phyloP scores from a whole-genome alignment of 2,113 vertebrate genomes.

The Bungarus multicinctus region DNA sequence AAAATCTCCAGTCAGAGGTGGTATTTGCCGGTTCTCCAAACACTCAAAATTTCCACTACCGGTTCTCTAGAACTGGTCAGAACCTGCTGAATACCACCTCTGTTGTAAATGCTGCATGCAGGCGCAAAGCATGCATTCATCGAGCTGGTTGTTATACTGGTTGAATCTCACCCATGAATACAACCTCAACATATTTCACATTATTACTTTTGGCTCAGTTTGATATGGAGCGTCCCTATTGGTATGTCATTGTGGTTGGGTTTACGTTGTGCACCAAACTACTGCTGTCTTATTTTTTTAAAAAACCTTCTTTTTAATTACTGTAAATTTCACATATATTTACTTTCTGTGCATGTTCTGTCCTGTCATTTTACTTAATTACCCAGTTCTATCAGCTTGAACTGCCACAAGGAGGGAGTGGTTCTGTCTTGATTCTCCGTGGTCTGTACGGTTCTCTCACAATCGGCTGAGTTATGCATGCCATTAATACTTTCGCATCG shows the following conservation, averaged over 20 bases:
- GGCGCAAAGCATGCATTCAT: no score
- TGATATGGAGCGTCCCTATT: background rate
- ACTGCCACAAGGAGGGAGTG: slow-evolving; percentile 56
- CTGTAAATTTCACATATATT: background rate
- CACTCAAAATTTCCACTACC: no score
- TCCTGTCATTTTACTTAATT: background rate
- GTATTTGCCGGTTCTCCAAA: no score
- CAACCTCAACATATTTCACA: background rate
- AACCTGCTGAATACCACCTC: no score
- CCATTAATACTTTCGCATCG: slow-evolving; percentile 20
- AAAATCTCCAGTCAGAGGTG: no score
- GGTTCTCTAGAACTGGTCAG: no score
- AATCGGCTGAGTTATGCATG: slow-evolving; percentile 1
- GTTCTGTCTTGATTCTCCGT: slow-evolving; percentile 30
- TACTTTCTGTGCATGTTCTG: background rate
- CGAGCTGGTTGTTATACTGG: no score
- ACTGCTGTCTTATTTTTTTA: background rate
- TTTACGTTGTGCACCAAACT: background rate
- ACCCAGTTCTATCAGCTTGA: slow-evolving; percentile 9
- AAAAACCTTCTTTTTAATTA: background rate
- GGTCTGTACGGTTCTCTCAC: background rate
- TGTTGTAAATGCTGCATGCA: no score
- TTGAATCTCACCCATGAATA: background rate
- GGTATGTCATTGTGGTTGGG: background rate
- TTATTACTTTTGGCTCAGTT: background rate